Evolutionary conservation across 2,113 vertebrate genomes (phyloP).

Genomic region (Misgurnus anguillicaudatus): DNA sequence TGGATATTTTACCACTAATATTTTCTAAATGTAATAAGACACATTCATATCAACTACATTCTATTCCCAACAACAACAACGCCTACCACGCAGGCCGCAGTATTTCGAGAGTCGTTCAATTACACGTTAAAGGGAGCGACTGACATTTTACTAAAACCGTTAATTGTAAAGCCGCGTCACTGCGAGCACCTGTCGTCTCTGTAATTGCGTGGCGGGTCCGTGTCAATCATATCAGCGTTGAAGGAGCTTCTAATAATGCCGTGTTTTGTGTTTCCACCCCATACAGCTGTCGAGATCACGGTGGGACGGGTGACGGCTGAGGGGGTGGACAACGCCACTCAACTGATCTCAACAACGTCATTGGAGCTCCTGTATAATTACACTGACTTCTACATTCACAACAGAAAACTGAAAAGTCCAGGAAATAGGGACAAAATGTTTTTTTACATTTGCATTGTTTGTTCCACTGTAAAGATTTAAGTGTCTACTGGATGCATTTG

Average conservation of each 20-base stretch:
- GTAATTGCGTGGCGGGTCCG: background rate
- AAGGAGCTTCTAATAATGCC: slow-evolving; percentile 26
- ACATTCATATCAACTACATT: background rate
- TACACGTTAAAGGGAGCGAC: background rate
- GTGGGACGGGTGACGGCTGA: background rate
- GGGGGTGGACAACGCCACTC: background rate
- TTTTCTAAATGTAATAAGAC: too few species aligned
- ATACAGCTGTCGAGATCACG: slow-evolving; percentile 19
- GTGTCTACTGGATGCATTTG: too few species aligned
- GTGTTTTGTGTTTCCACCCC: background rate
- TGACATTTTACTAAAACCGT: slow-evolving; percentile 1
- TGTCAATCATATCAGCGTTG: background rate
- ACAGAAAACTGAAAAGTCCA: too few species aligned
- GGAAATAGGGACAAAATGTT: too few species aligned
- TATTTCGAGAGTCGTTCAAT: slow-evolving; percentile 22
- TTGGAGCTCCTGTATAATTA: background rate
- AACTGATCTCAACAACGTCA: background rate
- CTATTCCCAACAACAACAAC: background rate
- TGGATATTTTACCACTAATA: too few species aligned
- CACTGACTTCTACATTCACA: too few species aligned
- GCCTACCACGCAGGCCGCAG: background rate
- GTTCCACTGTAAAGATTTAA: too few species aligned
- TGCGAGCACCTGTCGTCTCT: slow-evolving; percentile 24
- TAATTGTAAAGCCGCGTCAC: background rate
- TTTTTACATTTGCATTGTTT: too few species aligned